Conservation (phyloP, 2,888 invertebrate genomes). For the Lasioglossum figueresi region DNA sequence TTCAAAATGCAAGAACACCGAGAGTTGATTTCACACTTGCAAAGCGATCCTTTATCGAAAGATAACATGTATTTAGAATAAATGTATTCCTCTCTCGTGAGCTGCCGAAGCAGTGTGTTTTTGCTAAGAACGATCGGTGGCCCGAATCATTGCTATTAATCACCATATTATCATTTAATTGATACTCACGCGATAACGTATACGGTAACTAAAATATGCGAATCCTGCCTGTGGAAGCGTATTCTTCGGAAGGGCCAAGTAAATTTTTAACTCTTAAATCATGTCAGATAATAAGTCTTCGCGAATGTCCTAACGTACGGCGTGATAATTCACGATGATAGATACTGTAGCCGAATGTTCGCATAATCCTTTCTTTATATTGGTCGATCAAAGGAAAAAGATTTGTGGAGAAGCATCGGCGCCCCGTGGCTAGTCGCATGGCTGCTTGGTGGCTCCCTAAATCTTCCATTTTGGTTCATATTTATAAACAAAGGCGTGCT, state of each 20-base stretch:
- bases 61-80: background rate
- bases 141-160: constrained; percentile 46
- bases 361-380: constrained; percentile 79
- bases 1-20: background rate
- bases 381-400: constrained; percentile 67
- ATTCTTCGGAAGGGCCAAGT: constrained; percentile 24
- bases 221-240: constrained; percentile 22
- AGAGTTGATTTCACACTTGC: background rate
- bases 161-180: constrained; percentile 55
- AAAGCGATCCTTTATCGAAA: background rate
- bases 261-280: constrained; percentile 73
- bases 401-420: constrained; percentile 74
- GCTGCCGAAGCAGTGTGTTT: constrained; percentile 14
- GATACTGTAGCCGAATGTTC: constrained; percentile 74
- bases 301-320: constrained; percentile 71
- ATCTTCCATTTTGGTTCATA: constrained; percentile 54
- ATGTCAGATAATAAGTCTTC: constrained; percentile 76
- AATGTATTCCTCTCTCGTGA: background rate
- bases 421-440: constrained; percentile 75
- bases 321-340: constrained; percentile 78
- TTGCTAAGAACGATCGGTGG: constrained; percentile 28
- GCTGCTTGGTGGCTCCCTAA: constrained; percentile 55
- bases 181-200: constrained; percentile 47
- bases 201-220: constrained; percentile 45
- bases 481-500: constrained; percentile 19